phyloP scores from a whole-genome alignment of 2,113 vertebrate species.

The Microtus ochrogaster region DNA sequence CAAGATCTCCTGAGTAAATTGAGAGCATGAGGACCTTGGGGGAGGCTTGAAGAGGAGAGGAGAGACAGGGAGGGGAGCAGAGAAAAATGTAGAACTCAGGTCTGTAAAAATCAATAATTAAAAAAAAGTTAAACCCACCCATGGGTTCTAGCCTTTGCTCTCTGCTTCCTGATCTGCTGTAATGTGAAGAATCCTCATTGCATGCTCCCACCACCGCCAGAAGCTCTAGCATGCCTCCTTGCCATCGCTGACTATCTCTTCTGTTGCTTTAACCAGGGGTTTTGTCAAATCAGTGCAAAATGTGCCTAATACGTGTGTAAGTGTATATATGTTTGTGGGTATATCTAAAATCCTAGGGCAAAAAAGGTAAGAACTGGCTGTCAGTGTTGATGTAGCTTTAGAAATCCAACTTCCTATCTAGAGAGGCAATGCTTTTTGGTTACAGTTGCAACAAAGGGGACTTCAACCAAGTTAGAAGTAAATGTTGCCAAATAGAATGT shows the following conservation, averaged over 20 bases:
- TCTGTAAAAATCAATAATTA: too few relatives aligned
- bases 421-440: slow-evolving; percentile 29
- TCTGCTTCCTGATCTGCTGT: neutral
- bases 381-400: neutral
- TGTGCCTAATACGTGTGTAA: neutral
- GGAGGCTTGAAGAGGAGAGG: too few relatives aligned
- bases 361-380: neutral
- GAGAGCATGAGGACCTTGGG: too few relatives aligned
- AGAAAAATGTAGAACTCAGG: too few relatives aligned
- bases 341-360: neutral
- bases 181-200: neutral
- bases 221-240: neutral
- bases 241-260: neutral
- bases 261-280: neutral
- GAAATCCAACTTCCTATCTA: slow-evolving; percentile 35
- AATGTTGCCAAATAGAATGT: slow-evolving; percentile 11
- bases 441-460: neutral
- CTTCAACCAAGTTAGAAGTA: slow-evolving; percentile 34
- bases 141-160: neutral
- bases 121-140: neutral
- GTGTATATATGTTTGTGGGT: neutral
- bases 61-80: too few relatives aligned
- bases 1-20: too few relatives aligned
- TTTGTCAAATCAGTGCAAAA: neutral
- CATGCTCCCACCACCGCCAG: neutral